A percentile compares a stretch with the other conserved stretches of the same genome.
Evolutionary conservation across 1,140 invertebrate genomes (phyloP).

Genomic region (Yoshiicerus persimilis): DNA sequence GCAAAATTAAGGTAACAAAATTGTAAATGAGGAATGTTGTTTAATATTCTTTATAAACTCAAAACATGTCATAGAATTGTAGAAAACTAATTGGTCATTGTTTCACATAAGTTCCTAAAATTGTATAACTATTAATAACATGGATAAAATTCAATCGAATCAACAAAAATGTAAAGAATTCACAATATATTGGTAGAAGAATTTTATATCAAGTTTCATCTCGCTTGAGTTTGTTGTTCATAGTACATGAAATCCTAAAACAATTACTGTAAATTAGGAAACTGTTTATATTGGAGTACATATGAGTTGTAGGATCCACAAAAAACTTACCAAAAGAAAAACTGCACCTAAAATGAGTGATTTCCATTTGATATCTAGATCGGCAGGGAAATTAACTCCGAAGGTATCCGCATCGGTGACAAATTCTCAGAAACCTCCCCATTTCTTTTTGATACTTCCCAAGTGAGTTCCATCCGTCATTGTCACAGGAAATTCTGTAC

Average conservation of each 20-base stretch:
- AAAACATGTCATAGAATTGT: no score
- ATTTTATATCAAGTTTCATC: neutral
- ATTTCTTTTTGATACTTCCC: constrained; percentile 55
- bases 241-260: no score
- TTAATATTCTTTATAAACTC: no score
- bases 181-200: neutral
- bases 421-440: constrained; percentile 54
- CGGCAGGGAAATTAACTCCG: constrained; percentile 56
- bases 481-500: neutral
- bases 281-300: neutral
- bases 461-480: neutral
- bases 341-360: constrained; percentile 56
- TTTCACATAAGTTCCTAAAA: no score
- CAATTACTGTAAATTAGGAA: no score
- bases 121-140: no score
- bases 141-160: neutral
- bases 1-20: no score
- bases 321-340: constrained; percentile 25
- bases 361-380: constrained; percentile 58
- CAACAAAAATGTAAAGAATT: no score
- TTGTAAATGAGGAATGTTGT: no score
- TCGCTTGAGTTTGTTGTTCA: no score
- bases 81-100: no score
- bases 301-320: neutral
- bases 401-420: constrained; percentile 59